Evolutionary conservation across 2,113 vertebrate genomes (phyloP).

Genomic region (Anthoscopus minutus): DNA sequence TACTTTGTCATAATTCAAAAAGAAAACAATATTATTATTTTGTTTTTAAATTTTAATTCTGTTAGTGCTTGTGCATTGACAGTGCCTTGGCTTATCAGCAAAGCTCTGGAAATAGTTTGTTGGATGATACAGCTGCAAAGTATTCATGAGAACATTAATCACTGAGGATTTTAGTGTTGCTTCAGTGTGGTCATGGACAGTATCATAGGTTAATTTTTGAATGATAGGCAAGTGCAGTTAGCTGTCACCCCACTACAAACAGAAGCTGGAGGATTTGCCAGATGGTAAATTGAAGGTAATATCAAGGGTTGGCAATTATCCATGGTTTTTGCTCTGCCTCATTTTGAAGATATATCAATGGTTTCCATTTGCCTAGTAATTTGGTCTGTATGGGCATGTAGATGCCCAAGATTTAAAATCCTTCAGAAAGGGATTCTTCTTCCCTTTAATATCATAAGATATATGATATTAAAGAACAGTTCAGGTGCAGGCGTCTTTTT

Average conservation of each 20-base stretch:
- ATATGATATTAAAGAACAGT: neutral
- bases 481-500: neutral
- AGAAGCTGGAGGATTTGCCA: neutral
- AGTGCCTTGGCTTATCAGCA: neutral
- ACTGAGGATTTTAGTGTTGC: neutral
- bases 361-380: neutral
- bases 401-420: neutral
- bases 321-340: neutral
- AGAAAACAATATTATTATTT: neutral
- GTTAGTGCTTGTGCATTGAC: neutral
- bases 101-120: neutral
- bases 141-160: neutral
- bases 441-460: no score
- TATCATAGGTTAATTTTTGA: neutral
- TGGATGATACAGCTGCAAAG: neutral
- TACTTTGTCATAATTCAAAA: neutral
- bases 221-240: neutral
- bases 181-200: neutral
- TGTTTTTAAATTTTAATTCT: neutral
- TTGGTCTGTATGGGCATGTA: neutral
- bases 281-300: slow-evolving; percentile 7
- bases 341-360: neutral
- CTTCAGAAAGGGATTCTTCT: neutral
- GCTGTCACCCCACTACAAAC: neutral
- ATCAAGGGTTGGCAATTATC: neutral